Evolutionary conservation across 2,113 vertebrate species (phyloP).

Genomic region (Alexandromys fortis): DNA sequence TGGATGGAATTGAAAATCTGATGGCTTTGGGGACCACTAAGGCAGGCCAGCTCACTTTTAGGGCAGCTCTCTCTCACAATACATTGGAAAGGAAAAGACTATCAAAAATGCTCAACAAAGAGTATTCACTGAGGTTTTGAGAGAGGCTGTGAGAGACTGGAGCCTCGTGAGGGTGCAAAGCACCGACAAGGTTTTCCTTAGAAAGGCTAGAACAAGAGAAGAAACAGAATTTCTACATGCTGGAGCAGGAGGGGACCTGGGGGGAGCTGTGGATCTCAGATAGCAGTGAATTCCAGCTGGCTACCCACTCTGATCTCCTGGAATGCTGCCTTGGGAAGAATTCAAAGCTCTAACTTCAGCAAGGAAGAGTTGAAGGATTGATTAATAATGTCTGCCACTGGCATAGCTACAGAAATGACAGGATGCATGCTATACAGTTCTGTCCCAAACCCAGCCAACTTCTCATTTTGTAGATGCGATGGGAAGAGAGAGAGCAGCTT

Average conservation of each 20-base stretch:
- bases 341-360: not conserved
- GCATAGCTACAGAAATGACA: not conserved
- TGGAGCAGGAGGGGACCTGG: conserved; percentile 9
- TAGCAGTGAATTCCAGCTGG: not conserved
- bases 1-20: not conserved
- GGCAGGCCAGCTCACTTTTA: not conserved
- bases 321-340: conserved; percentile 9
- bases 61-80: not conserved
- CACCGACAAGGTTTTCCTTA: not conserved
- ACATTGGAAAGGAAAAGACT: not conserved
- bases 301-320: not conserved
- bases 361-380: conserved; percentile 24
- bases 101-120: not conserved
- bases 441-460: not conserved
- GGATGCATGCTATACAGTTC: not conserved
- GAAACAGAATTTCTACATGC: not conserved
- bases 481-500: not conserved
- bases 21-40: not conserved
- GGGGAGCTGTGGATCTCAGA: not conserved
- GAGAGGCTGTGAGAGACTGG: not conserved
- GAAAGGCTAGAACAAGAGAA: not conserved
- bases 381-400: conserved; percentile 36
- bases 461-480: not conserved
- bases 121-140: not conserved
- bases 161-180: not conserved